Evolutionary conservation across 2,888 invertebrate species (phyloP), one percentile per base, ranked within the genome.

Genomic region (Lasioglossum malachurum): DNA sequence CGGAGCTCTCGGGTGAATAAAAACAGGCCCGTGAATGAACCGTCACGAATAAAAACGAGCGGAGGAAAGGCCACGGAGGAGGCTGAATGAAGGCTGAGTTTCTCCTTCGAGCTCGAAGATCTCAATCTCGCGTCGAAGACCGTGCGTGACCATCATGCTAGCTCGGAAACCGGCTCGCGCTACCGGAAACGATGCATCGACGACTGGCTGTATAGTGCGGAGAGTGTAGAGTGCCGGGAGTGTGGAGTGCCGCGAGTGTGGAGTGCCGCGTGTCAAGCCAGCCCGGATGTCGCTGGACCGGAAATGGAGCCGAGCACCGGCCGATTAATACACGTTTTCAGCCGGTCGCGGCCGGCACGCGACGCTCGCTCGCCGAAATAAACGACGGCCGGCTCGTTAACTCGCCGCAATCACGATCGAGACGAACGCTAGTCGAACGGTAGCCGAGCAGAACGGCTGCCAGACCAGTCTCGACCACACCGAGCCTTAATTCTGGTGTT

Each of bases 61-160:
- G 46, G n/a, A 72, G 75, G 44, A 75, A 80, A 75, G 67, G 44
- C 69, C 69, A 64, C 8, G 60, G 41, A 57, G 75, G 67, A 75
- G 83, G 79, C 74, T 90, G 90, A 90, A 89, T 87, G 89, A 82
- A 83, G 60, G 79, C 80, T 60, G 27, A 31, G 87, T 83, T 77
- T 38, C 64, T 84, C 79, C 10, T 16, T 31, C 44, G 41, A 57
- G 69, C 57, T 38, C 8, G 49, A 67, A 90, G 90, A 90, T 90
- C 79, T 38, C 80, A 85, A 88, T 90, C 88, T 85, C 53, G 44
- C 69, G 46, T 74, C 53, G 78, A 80, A 81, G 81, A 78, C 77
- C 79, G 87, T 90, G 87, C 90, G 86, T 89, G 90, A 90, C 84
- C 89, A 77, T 87, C 86, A 90, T 82, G 74, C 46, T 64, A 79